Percentiles rank a stretch among this genome's conserved stretches.
Evolutionary conservation across 2,888 invertebrate genomes (phyloP).

Genomic region (Ochropacha duplaris): DNA sequence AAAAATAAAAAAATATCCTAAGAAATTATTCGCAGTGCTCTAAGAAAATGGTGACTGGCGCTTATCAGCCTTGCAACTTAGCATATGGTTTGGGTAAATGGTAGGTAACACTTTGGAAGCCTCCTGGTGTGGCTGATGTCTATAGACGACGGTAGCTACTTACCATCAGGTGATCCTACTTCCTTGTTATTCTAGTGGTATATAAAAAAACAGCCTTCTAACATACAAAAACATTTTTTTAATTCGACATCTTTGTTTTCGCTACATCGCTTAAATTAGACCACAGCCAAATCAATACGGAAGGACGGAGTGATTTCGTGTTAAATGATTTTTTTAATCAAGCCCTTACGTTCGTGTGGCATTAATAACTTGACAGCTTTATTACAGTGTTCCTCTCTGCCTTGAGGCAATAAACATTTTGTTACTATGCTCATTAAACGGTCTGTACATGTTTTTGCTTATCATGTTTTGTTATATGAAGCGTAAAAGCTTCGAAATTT

Average conservation of each 20-base stretch:
- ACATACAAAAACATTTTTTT: background rate
- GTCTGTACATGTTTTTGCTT: background rate
- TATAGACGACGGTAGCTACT: too few relatives aligned
- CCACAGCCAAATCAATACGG: conserved; percentile 25
- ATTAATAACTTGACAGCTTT: conserved; percentile 28
- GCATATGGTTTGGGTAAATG: too few relatives aligned
- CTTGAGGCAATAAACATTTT: conserved; percentile 9
- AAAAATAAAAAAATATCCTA: too few relatives aligned
- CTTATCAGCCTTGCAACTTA: too few relatives aligned
- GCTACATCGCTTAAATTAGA: background rate
- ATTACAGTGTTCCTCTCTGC: conserved; percentile 19
- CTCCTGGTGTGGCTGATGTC: too few relatives aligned
- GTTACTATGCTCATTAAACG: background rate
- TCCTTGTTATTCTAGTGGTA: too few relatives aligned
- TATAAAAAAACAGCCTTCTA: too few relatives aligned
- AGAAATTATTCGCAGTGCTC: too few relatives aligned
- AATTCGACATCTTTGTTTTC: background rate
- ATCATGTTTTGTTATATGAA: background rate
- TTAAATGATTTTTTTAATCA: conserved; percentile 33
- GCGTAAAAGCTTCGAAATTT: too few relatives aligned
- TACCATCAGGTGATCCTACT: too few relatives aligned
- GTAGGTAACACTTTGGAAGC: too few relatives aligned
- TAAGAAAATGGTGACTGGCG: too few relatives aligned
- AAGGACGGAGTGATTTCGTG: conserved; percentile 30
- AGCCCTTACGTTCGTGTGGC: conserved; percentile 31